Percentiles rank a stretch among this genome's conserved stretches.
Evolutionary conservation across 1,140 invertebrate genomes (phyloP).

Genomic region (Plutomurus gul): DNA sequence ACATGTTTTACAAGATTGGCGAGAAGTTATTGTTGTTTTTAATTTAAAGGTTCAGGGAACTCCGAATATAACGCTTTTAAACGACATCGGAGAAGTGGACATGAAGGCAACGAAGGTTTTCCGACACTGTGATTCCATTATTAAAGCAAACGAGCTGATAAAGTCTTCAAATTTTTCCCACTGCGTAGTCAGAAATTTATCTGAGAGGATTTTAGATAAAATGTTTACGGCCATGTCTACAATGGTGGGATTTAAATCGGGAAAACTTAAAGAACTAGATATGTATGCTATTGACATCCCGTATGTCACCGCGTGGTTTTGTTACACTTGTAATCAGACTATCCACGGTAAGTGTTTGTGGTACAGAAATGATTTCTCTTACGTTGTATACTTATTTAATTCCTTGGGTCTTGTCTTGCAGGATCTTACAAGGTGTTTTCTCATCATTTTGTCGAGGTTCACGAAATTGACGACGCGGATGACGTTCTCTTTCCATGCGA

Average conservation of each 20-base stretch:
- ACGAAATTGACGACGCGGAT: slow-evolving; percentile 16
- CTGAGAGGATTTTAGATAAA: slow-evolving; percentile 44
- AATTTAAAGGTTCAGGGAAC: slow-evolving; percentile 29
- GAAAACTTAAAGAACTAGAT: slow-evolving; percentile 42
- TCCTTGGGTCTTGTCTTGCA: not conserved
- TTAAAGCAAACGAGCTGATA: slow-evolving; percentile 31
- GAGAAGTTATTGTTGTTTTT: not conserved
- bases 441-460: slow-evolving; percentile 34
- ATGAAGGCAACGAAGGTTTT: slow-evolving; percentile 40
- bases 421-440: slow-evolving; percentile 11
- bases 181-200: slow-evolving; percentile 21
- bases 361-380: no score
- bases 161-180: slow-evolving; percentile 41
- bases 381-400: not conserved
- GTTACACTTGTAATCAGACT: slow-evolving; percentile 38
- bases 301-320: slow-evolving; percentile 40
- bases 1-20: not conserved
- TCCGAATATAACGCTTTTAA: slow-evolving; percentile 37
- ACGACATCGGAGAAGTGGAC: slow-evolving; percentile 42
- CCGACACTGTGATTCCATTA: slow-evolving; percentile 36
- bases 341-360: slow-evolving; percentile 34
- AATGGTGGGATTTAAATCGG: slow-evolving; percentile 47
- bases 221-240: slow-evolving; percentile 35
- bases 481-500: slow-evolving; percentile 47
- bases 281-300: slow-evolving; percentile 23